A percentile compares a stretch with the other conserved stretches of the same genome.
phyloP scores from a whole-genome alignment of 2,113 vertebrate genomes.

The Dipodomys merriami region DNA sequence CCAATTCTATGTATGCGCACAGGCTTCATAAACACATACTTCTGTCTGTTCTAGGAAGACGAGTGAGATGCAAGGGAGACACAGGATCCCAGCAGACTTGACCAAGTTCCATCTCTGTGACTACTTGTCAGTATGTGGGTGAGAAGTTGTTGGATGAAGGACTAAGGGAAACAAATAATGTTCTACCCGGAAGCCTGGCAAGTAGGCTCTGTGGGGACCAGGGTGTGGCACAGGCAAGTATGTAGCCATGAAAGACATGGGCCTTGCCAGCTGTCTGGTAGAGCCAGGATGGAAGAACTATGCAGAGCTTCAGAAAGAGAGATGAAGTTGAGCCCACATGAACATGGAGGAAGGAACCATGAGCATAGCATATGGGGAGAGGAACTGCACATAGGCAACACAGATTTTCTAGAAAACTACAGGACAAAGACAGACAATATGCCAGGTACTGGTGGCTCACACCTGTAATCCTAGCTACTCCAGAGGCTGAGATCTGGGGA shows the following conservation, averaged over 20 bases:
- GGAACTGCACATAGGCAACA: not conserved
- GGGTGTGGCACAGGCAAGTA: not conserved
- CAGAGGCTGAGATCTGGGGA: too few species aligned
- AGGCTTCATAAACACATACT: not conserved
- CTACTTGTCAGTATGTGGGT: too few species aligned
- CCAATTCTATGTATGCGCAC: not conserved
- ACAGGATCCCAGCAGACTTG: too few species aligned
- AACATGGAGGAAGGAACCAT: not conserved
- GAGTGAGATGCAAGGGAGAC: not conserved
- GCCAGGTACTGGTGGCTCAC: too few species aligned
- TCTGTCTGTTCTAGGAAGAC: not conserved
- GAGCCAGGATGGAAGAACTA: not conserved
- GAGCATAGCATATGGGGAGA: not conserved
- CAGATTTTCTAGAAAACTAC: not conserved
- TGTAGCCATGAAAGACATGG: not conserved
- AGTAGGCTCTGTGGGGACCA: not conserved
- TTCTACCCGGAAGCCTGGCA: not conserved
- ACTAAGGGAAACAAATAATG: too few species aligned
- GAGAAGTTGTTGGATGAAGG: too few species aligned
- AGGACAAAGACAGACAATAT: not conserved
- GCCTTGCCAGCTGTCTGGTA: fast-evolving
- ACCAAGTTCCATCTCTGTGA: too few species aligned
- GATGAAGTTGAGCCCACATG: fast-evolving
- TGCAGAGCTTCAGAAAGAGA: fast-evolving
- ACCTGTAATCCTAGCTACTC: too few species aligned